Evolutionary conservation across 2,888 invertebrate genomes (phyloP), one percentile per base, ranked within the genome.

Genomic region (Eubasilissa splendida): DNA sequence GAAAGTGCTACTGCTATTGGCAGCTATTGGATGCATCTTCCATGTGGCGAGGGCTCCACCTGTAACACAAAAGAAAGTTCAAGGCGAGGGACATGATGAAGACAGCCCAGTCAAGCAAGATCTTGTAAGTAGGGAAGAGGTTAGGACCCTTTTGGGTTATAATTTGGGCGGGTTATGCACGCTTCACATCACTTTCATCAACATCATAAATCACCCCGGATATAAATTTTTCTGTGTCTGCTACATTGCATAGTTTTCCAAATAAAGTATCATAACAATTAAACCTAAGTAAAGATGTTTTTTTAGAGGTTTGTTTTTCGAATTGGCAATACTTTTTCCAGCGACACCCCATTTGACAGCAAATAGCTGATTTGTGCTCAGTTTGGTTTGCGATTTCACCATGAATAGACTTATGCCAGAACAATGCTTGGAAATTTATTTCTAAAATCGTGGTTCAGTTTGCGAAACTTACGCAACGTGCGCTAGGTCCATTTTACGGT

Each of bases 41-140:
- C 68, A 82, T 31, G 63, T 78, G 10, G 78, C 84, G 11, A 66
- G 68, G 58, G 91, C 91, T 31, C 90, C 92, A 22, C 93, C 93
- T 0, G 93, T 93, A 0, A 88, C 89, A 11, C 90, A 90, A 70
- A 90, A 91, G 4, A 91, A 91, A 83, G 86, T 86, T 73, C 86
- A 86, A 0, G 86, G 86, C 68, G 86, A 87, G 8, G 88, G 88
- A 74, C 63, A 63, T 4, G 89, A 90, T 33, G 87, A 89, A 59
- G 90, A 89, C 59, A 88, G 87, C 84, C 89, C 90, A 85, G 86
- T 88, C n/a, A 89, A 88, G 84, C 89, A 90, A 84, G 89, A 90
- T 85, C 86, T 90, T 88, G 91, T 91, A 87, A 88, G 85, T 84
- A 77, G 12, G 9, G n/a, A n/a, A 9, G 42, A 22, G 22, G 22